Conservation (phyloP, 2,888 invertebrate genomes). For the Eristalis intricaria region DNA sequence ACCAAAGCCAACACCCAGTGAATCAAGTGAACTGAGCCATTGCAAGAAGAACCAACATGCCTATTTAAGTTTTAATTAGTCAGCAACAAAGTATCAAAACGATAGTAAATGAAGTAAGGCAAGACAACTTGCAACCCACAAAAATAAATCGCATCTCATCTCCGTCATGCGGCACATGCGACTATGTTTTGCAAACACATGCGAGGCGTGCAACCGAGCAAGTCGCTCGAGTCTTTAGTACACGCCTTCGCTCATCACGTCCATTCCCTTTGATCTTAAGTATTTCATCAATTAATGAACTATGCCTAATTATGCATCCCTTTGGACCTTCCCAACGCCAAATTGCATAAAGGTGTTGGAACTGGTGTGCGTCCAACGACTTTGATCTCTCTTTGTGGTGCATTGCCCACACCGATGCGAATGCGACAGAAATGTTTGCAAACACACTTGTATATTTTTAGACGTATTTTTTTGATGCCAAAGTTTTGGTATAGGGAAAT, state of each 20-base stretch:
- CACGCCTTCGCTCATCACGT: conserved; percentile 60
- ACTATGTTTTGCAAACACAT: background rate
- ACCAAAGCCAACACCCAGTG: background rate
- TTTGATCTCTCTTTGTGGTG: conserved; percentile 51
- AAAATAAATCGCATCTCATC: conserved; percentile 36
- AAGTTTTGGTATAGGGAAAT: background rate
- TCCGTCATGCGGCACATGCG: background rate
- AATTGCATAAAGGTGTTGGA: conserved; percentile 13
- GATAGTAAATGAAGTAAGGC: conserved; percentile 29
- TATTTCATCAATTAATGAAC: conserved; percentile 62
- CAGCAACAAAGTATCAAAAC: conserved; percentile 50
- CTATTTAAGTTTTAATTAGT: conserved; percentile 3
- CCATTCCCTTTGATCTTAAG: conserved; percentile 59
- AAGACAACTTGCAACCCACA: conserved; percentile 1
- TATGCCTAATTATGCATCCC: conserved; percentile 59
- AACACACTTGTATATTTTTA: conserved; percentile 34
- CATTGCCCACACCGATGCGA: conserved; percentile 2
- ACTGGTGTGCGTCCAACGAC: conserved; percentile 3
- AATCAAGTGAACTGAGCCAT: background rate
- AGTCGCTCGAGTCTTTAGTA: conserved; percentile 2
- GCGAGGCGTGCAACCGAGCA: background rate
- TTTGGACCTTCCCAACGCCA: background rate
- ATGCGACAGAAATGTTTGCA: conserved; percentile 18
- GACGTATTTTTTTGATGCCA: background rate
- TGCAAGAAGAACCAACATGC: background rate